Evolutionary conservation across 2,797 vertebrate species (phyloP), one percentile per base, ranked within the genome.

Genomic region (Menidia menidia): DNA sequence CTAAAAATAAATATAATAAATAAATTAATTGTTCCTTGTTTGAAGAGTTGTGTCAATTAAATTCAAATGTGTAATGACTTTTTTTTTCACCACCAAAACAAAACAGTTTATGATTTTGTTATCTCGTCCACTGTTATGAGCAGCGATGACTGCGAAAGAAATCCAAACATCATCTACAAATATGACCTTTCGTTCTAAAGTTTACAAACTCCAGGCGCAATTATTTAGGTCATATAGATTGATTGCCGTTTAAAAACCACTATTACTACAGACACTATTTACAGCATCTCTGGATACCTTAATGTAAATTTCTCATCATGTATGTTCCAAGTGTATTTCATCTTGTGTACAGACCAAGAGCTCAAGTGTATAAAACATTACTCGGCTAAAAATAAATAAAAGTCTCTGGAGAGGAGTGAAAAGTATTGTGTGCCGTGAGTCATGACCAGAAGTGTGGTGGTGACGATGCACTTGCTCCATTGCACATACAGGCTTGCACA

Each of bases 351-450:
- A 73, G 77, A 53, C 64, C 81, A 70, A 61, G 64, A 84, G 81
- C 79, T 81, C 47, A 60, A 75, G 68, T 44, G 41, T 81, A 82
- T 76, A 82, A 87, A 86, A 85, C 39, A 53, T 74, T 88, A 80
- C 83, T 90, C 84, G 71, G 78, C 84, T 89, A 90, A 89, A 92
- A 90, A 90, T 89, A 90, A 86, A 89, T 75, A 87, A 88, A 87
- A 72, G 72, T 80, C 73, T 88, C 33, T 15, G 57, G 69, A 88
- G 79, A 86, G 78, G 71, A 86, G 81, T 43, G 78, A 83, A 85
- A 87, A 86, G 79, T 80, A 87, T 86, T 86, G 87, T 86, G 86
- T 33, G 16, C 73, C 69, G 75, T 86, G 80, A 88, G 86, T 92
- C 89, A 92, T 83, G 79, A 87, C 81, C 83, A 86, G 83, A 61